Evolutionary conservation across 2,888 invertebrate species (phyloP), one percentile per base, ranked within the genome.

Genomic region (Thyatira batis): DNA sequence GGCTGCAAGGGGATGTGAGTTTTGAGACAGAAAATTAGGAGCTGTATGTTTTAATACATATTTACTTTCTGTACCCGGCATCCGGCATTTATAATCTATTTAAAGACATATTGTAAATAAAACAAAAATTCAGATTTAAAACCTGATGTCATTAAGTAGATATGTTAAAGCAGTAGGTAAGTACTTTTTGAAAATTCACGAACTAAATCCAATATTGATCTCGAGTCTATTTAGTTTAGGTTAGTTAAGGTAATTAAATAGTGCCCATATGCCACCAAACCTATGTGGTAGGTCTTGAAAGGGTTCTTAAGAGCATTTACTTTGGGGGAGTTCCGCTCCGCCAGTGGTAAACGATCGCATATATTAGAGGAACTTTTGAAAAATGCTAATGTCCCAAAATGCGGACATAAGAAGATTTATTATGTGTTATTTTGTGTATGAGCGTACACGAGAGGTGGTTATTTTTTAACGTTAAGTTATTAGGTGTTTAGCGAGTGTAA

Each of bases 311-410:
- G 20, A 45, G 21, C 4, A 45, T 45, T 20, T 20, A 45, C 21
- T 10, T 45, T 20, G 9, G 20, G 10, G 11, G 20, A 21, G 10
- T 21, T 45, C 20, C 21, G 10, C 11, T 0, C 21, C 23, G 20
- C 23, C 45, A 45, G 59, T 54, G 53, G 58, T 52, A 65, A 67
- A 60, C 60, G 60, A 62, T 64, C 55, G 55, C 64, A 50, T 63
- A 58, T 65, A 65, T 60, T 54, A 64, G 54, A 30, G 39, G 50
- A 69, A 71, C 53, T 72, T 72, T 63, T 73, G 76, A 73, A 67
- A 72, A 75, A 75, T 73, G 71, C 60, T 71, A 68, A 71, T 72
- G 69, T 61, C 53, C 58, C 55, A 28, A 48, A 53, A 53, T 53
- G 51, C 49, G 61, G 55, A 49, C 50, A 51, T 51, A 52, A 43